Evolutionary conservation across 2,797 vertebrate genomes (phyloP), one percentile per base, ranked within the genome.

Genomic region (Helarctos malayanus): DNA sequence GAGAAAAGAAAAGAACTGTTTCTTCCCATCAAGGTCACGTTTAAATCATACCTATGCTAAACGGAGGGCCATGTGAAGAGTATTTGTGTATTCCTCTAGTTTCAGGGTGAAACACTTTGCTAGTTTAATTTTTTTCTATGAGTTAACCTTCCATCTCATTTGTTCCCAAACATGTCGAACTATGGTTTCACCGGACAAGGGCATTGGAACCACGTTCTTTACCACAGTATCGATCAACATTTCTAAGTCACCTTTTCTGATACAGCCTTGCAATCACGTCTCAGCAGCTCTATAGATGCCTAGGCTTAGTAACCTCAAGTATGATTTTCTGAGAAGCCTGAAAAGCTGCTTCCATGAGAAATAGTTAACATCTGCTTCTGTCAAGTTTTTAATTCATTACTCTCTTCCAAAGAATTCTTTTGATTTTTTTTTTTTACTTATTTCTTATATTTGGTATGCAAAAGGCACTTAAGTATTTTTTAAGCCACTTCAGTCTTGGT

Each of bases 1-100:
- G 83, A 93, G 91, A 94, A 96, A 97, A 92, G 88, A 89, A 94
- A 95, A 95, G 91, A 92, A 59, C 71, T 32, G 21, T 78, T 92
- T 94, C 69, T 94, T 94, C 56, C 61, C 68, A 49, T 41, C 73
- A 75, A 4, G 8, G 54, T 83, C 56, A 32, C 45, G 38, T 57
- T 92, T 73, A 94, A 95, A 85, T 79, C 29, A 27, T 18, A 76
- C 86, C 41, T 59, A 35, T 7, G 81, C 35, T 52, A 57, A 89
- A 61, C 47, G 29, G 16, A 65, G 32, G 49, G 25, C 5, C 52
- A 32, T 38, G 27, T 68, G 63, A 47, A 69, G 3, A 91, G 14
- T 41, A 88, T 69, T 90, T 95, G 81, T 95, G 79, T 56, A 47
- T 84, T 87, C 89, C 45, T 65, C 61, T 18, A 45, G 10, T 54